Percentiles rank a stretch among this genome's conserved stretches.
These are phyloP conservation scores for Anguilla rostrata DNA, from an alignment of 2,113 vertebrate species.

Conservation along the genomic window DNA sequence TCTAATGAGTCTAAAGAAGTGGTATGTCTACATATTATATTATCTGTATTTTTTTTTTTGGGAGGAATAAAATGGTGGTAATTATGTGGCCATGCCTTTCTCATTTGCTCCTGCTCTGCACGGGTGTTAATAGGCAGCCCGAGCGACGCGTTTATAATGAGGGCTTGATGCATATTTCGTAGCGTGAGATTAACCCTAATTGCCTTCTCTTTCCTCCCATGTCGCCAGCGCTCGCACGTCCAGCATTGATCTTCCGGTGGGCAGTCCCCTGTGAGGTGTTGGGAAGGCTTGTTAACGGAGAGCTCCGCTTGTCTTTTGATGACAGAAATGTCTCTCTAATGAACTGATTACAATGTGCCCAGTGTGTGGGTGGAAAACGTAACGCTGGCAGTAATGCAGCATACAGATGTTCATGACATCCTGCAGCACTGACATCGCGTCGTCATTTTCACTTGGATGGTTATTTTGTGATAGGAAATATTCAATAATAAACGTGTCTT, in stretches of 20 bases:
- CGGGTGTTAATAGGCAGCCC: no score
- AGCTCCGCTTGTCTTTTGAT: slow-evolving; percentile 31
- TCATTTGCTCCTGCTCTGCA: neutral
- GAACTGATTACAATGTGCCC: neutral
- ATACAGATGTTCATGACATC: neutral
- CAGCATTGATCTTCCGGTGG: slow-evolving; percentile 47
- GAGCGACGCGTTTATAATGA: slow-evolving; percentile 31
- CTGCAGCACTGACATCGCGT: neutral
- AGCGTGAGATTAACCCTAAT: slow-evolving; percentile 37
- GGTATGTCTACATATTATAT: neutral
- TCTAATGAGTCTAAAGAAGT: neutral
- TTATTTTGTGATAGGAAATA: neutral
- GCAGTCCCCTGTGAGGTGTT: slow-evolving; percentile 31
- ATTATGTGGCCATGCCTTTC: neutral
- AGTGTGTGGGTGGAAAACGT: neutral
- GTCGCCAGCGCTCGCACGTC: slow-evolving; percentile 28
- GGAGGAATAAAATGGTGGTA: neutral
- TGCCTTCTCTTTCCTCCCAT: slow-evolving; percentile 13
- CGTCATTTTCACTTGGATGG: neutral
- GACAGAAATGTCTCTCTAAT: slow-evolving; percentile 26
- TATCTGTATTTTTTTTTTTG: neutral
- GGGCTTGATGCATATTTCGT: slow-evolving; percentile 43
- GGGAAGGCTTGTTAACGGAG: slow-evolving; percentile 38
- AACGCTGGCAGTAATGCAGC: neutral
- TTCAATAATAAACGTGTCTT: neutral